Conservation (phyloP, 2,113 vertebrate genomes). For the Hucho hucho region DNA sequence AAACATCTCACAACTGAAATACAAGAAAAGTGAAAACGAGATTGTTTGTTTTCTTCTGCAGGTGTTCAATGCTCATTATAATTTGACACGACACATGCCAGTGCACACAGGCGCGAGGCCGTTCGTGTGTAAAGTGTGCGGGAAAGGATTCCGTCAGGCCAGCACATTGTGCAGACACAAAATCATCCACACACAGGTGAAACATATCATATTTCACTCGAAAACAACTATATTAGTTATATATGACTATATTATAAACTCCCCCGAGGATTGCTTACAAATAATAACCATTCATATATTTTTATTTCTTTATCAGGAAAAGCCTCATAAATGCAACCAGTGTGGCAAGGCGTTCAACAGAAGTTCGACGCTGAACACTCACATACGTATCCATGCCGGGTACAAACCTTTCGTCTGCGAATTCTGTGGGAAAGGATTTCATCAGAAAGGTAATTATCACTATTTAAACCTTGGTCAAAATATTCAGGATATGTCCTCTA, state of each 20-base stretch:
- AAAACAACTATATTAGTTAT: neutral
- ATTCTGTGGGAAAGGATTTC: slow-evolving; percentile 98
- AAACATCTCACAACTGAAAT: neutral
- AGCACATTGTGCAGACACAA: slow-evolving; percentile 96
- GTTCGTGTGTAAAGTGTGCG: slow-evolving; percentile 96
- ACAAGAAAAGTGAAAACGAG: neutral
- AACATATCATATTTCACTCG: neutral
- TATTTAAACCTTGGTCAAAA: neutral
- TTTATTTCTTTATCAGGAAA: slow-evolving; percentile 75
- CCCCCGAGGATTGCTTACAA: too few relatives aligned
- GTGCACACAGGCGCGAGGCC: slow-evolving; percentile 97
- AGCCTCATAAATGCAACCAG: slow-evolving; percentile 97
- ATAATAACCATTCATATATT: neutral
- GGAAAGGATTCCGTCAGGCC: slow-evolving; percentile 94
- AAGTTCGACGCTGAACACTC: slow-evolving; percentile 97
- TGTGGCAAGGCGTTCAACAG: slow-evolving; percentile 99
- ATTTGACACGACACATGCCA: slow-evolving; percentile 97
- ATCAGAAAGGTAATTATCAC: slow-evolving; percentile 90
- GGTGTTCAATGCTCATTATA: slow-evolving; percentile 98
- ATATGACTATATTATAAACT: neutral
- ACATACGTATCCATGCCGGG: slow-evolving; percentile 95
- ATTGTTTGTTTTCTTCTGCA: slow-evolving; percentile 35
- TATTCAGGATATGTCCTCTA: neutral
- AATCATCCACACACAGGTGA: slow-evolving; percentile 96
- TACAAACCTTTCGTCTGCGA: slow-evolving; percentile 99